phyloP scores from a whole-genome alignment of 1,140 invertebrate species.

The Drosophila elegans region DNA sequence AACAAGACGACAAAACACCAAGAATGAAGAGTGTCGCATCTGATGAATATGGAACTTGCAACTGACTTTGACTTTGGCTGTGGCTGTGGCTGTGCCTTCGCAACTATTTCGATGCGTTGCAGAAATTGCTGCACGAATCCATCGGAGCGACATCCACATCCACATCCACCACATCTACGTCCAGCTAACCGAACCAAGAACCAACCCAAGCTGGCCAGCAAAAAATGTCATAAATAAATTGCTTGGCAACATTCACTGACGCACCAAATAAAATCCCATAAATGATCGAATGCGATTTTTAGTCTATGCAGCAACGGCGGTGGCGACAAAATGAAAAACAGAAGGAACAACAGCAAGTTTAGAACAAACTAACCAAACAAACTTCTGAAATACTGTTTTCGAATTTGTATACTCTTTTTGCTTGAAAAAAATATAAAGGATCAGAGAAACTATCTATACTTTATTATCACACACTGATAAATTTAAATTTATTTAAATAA shows the following conservation, averaged over 20 bases:
- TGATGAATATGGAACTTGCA: slow-evolving; percentile 82
- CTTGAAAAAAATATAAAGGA: no score
- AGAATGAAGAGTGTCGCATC: slow-evolving; percentile 81
- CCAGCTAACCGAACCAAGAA: slow-evolving; percentile 13
- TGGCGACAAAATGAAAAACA: slow-evolving; percentile 58
- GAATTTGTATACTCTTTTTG: background rate
- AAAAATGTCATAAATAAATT: slow-evolving; percentile 85
- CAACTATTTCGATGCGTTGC: slow-evolving; percentile 75
- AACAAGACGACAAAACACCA: slow-evolving; percentile 26
- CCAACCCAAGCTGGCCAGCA: slow-evolving; percentile 46
- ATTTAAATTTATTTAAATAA: no score
- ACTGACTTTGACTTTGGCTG: slow-evolving; percentile 42
- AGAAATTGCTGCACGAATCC: slow-evolving; percentile 78
- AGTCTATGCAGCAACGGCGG: slow-evolving; percentile 71
- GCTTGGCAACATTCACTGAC: slow-evolving; percentile 84
- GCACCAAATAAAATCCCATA: slow-evolving; percentile 84
- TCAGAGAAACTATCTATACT: no score
- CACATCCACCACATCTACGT: slow-evolving; percentile 6
- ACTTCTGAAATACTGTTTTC: background rate
- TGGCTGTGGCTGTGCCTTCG: slow-evolving; percentile 49
- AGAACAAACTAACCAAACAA: slow-evolving; percentile 27
- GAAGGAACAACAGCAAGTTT: slow-evolving; percentile 40
- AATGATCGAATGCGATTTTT: slow-evolving; percentile 84
- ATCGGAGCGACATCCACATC: slow-evolving; percentile 19
- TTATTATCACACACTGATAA: no score